phyloP scores from a whole-genome alignment of 2,797 vertebrate genomes.

The Avahi laniger region DNA sequence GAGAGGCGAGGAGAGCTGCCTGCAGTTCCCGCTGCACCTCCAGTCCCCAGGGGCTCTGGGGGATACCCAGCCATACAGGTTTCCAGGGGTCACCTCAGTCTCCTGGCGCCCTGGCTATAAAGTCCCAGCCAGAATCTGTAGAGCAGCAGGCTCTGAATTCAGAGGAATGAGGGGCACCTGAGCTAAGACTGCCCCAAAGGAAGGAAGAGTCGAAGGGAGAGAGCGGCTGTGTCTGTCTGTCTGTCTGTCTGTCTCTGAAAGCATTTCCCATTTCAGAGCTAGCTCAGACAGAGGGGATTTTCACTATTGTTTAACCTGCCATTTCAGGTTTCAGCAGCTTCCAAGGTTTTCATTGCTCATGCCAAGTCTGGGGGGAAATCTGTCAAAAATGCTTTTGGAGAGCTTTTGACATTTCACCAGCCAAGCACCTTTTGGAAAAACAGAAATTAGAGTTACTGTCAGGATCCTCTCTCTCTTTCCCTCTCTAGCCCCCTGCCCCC shows the following conservation, averaged over 20 bases:
- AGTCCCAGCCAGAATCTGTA: neutral
- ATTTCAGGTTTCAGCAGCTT: conserved; percentile 42
- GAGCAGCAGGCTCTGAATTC: neutral
- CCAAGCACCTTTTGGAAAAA: neutral
- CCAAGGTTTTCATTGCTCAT: neutral
- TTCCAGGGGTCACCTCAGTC: rapidly evolving
- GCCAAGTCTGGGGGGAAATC: conserved; percentile 21
- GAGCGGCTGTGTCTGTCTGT: neutral
- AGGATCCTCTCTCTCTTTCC: neutral
- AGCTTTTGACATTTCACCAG: conserved; percentile 17
- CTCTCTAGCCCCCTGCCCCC: rapidly evolving
- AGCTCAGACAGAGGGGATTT: neutral
- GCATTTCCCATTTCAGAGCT: neutral
- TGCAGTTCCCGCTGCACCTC: neutral
- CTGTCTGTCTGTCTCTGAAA: neutral
- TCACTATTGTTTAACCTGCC: neutral
- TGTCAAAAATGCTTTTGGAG: conserved; percentile 44
- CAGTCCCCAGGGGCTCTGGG: neutral
- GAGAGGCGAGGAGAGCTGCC: neutral
- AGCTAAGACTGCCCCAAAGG: neutral
- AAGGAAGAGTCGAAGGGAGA: neutral
- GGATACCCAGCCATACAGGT: neutral
- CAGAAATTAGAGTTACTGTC: neutral
- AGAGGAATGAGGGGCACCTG: neutral
- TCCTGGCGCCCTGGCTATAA: neutral